Percentiles rank a stretch among this genome's conserved stretches.
Evolutionary conservation across 2,888 invertebrate genomes (phyloP).

Genomic region (Clostera curtula): DNA sequence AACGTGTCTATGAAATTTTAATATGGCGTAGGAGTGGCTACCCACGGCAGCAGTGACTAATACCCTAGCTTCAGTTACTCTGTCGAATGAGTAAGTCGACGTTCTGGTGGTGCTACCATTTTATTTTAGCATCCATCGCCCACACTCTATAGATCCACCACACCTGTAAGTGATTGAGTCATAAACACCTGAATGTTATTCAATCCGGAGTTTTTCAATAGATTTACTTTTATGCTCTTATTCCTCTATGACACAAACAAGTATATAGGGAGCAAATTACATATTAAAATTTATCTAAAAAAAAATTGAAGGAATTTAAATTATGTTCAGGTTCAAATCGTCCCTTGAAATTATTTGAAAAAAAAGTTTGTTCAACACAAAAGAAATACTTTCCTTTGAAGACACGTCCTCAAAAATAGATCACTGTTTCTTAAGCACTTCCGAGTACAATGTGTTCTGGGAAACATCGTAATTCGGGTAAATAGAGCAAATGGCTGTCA

Average conservation of each 20-base stretch:
- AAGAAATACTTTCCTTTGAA: no score
- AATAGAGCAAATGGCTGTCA: constrained; percentile 13
- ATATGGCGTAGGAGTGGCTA: constrained; percentile 63
- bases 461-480: constrained; percentile 5
- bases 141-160: constrained; percentile 50
- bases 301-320: no score
- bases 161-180: constrained; percentile 56
- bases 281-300: no score
- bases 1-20: constrained; percentile 55
- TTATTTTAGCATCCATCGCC: constrained; percentile 68
- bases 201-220: constrained; percentile 42
- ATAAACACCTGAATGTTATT: constrained; percentile 67
- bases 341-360: no score
- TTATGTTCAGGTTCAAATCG: no score
- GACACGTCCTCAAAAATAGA: no score
- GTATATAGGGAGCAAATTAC: no score
- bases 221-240: no score
- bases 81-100: constrained; percentile 53
- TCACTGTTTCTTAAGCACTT: no score
- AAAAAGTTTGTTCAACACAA: no score
- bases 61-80: constrained; percentile 38
- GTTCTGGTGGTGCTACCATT: constrained; percentile 41
- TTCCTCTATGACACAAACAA: no score
- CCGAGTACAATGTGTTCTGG: no score
- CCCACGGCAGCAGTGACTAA: constrained; percentile 65